These are phyloP conservation scores for Adelges cooleyi DNA, from an alignment of 1,140 invertebrate genomes.

Conservation along the genomic window DNA sequence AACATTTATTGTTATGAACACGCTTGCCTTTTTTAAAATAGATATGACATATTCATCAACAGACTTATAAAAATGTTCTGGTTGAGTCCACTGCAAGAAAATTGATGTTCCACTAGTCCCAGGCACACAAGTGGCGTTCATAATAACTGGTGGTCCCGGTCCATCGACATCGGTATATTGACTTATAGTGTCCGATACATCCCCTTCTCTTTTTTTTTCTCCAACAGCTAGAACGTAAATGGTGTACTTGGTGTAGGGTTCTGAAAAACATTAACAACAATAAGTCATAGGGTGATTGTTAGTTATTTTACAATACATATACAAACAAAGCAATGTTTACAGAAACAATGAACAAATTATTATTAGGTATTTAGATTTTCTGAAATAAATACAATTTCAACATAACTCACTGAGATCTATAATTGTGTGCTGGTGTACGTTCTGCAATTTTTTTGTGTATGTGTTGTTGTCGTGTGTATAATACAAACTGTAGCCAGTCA, in stretches of 20 bases:
- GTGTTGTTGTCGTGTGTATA: constrained; percentile 34
- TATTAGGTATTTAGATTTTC: too few relatives aligned
- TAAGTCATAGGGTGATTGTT: too few relatives aligned
- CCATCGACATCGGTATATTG: constrained; percentile 68
- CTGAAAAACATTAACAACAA: constrained; percentile 44
- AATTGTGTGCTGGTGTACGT: constrained; percentile 39
- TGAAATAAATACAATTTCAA: too few relatives aligned
- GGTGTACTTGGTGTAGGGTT: constrained; percentile 69
- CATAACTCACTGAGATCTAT: constrained; percentile 40
- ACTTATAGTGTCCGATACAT: constrained; percentile 56
- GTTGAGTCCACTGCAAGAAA: constrained; percentile 69
- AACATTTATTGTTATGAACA: constrained; percentile 32
- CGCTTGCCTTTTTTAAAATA: constrained; percentile 46
- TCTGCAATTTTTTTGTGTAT: constrained; percentile 49
- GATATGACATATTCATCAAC: constrained; percentile 58
- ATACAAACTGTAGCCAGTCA: constrained; percentile 58
- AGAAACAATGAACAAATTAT: too few relatives aligned
- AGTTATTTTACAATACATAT: too few relatives aligned
- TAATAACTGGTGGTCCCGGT: constrained; percentile 62
- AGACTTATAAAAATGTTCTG: constrained; percentile 55
- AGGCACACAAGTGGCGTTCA: constrained; percentile 60
- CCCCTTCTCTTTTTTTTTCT: constrained; percentile 44
- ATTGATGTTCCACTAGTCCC: constrained; percentile 51
- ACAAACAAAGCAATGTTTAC: background rate
- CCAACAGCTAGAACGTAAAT: constrained; percentile 74